These are phyloP conservation scores for Corythornis madagascariensis DNA, from an alignment of 2,113 vertebrate species.

Conservation along the genomic window DNA sequence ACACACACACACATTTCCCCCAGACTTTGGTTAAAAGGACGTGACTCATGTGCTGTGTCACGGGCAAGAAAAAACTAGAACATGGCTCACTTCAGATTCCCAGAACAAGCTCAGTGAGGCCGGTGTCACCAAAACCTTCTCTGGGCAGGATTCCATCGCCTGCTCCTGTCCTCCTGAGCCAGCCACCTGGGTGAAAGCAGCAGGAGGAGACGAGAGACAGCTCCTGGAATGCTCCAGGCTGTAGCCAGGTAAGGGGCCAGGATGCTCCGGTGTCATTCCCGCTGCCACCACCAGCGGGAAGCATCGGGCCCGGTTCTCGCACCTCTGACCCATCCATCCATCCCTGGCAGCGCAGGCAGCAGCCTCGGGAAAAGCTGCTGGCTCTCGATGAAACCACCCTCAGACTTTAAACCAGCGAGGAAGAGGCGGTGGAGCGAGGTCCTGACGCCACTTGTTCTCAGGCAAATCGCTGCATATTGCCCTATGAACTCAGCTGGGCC, in stretches of 20 bases:
- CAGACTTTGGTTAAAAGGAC: neutral
- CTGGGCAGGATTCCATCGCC: neutral
- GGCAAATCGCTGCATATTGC: neutral
- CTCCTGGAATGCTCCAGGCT: neutral
- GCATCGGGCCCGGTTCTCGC: neutral
- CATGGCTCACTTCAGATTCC: neutral
- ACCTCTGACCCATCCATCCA: neutral
- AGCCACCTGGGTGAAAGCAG: neutral
- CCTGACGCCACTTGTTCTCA: neutral
- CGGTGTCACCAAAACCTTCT: neutral
- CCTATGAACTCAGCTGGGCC: neutral
- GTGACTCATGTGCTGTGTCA: neutral
- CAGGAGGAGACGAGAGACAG: accelerated
- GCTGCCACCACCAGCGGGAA: neutral
- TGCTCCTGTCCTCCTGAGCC: neutral
- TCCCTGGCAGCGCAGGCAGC: neutral
- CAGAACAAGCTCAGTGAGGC: neutral
- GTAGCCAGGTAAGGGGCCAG: accelerated
- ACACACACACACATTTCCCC: neutral
- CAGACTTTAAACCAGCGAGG: neutral
- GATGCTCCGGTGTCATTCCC: neutral
- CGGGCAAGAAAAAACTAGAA: neutral
- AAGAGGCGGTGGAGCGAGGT: neutral
- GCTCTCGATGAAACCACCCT: accelerated
- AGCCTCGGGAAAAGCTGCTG: accelerated